Evolutionary conservation across 2,797 vertebrate species (phyloP).

Genomic region (Chaunax sp.): DNA sequence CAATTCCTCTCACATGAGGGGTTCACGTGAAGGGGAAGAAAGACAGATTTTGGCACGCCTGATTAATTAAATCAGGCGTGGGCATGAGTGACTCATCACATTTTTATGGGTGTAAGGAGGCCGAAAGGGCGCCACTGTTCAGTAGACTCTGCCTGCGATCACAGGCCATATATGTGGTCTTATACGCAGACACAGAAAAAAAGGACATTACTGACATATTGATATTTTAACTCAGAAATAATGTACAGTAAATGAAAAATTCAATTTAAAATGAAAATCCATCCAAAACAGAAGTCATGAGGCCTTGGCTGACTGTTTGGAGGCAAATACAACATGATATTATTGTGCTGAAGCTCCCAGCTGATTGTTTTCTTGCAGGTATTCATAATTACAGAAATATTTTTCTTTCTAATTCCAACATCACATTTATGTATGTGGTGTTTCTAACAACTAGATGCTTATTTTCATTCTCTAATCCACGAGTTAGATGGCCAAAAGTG

Average conservation of each 20-base stretch:
- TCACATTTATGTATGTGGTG: not conserved
- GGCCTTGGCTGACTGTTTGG: too few relatives aligned
- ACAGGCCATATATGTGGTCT: slow-evolving; percentile 43
- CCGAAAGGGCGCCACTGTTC: slow-evolving; percentile 74
- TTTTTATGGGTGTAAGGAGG: slow-evolving; percentile 69
- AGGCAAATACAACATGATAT: too few relatives aligned
- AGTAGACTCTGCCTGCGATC: slow-evolving; percentile 58
- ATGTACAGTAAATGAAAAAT: not conserved
- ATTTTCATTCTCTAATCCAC: too few relatives aligned
- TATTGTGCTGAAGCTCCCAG: not conserved
- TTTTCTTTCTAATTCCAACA: not conserved
- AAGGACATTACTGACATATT: not conserved
- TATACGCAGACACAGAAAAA: slow-evolving; percentile 60
- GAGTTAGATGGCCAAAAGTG: too few relatives aligned
- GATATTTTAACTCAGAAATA: not conserved
- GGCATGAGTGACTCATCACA: slow-evolving; percentile 78
- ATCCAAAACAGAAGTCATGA: too few relatives aligned
- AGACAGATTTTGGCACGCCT: slow-evolving; percentile 54
- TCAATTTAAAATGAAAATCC: not conserved
- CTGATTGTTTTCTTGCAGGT: not conserved
- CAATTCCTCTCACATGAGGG: slow-evolving; percentile 48
- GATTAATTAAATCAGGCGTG: slow-evolving; percentile 66
- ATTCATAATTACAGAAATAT: not conserved
- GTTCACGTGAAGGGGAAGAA: slow-evolving; percentile 60
- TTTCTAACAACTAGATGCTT: too few relatives aligned